Percentiles rank a stretch among this genome's conserved stretches.
Conservation (phyloP, 2,888 invertebrate genomes). For the Lamellibrachia satsuma region DNA sequence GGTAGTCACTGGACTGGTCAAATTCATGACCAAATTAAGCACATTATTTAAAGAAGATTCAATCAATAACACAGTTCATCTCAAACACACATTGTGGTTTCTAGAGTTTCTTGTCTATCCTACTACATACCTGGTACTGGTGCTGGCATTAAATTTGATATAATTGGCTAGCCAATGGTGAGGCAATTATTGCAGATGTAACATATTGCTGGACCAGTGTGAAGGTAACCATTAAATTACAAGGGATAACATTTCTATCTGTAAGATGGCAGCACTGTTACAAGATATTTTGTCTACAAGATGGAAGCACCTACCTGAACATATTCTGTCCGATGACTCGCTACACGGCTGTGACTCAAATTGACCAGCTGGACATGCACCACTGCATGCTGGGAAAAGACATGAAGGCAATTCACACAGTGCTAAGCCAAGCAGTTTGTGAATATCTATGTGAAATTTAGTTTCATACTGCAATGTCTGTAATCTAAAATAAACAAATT, state of each 20-base stretch:
- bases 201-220: not conserved
- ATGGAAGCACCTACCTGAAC: constrained; percentile 47
- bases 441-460: too few species aligned
- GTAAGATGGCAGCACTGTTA: not conserved
- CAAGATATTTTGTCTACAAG: not conserved
- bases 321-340: constrained; percentile 51
- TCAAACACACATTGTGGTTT: too few species aligned
- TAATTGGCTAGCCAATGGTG: too few species aligned
- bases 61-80: too few species aligned
- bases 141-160: too few species aligned
- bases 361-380: constrained; percentile 52
- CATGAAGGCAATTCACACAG: not conserved
- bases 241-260: not conserved
- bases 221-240: not conserved
- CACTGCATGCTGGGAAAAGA: constrained; percentile 50
- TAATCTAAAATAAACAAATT: not conserved
- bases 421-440: not conserved
- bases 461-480: too few species aligned
- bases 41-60: too few species aligned
- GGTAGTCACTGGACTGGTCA: too few species aligned
- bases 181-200: too few species aligned
- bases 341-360: constrained; percentile 55
- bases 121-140: too few species aligned
- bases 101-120: too few species aligned
- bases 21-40: too few species aligned